A percentile compares a stretch with the other conserved stretches of the same genome.
Evolutionary conservation across 2,113 vertebrate genomes (phyloP).

Genomic region (Chamaea fasciata): DNA sequence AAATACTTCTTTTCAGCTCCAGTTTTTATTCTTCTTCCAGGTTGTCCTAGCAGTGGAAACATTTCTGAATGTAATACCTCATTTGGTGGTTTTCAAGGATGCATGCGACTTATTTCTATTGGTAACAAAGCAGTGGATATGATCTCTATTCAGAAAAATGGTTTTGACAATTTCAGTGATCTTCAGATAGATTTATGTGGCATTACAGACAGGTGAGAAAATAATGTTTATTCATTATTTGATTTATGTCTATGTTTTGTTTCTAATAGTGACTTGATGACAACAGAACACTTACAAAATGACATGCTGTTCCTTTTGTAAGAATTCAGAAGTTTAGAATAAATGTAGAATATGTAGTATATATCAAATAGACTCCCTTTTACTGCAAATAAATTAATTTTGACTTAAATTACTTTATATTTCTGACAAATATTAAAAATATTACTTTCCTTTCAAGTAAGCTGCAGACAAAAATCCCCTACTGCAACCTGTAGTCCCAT

Average conservation of each 20-base stretch:
- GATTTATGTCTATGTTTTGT: neutral
- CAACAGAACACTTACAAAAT: neutral
- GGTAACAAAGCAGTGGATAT: slow-evolving; percentile 77
- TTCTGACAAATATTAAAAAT: neutral
- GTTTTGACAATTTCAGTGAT: slow-evolving; percentile 87
- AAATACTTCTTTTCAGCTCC: neutral
- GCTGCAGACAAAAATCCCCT: neutral
- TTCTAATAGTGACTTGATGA: neutral
- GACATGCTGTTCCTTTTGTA: neutral
- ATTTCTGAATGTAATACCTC: slow-evolving; percentile 76
- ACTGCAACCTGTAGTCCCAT: neutral
- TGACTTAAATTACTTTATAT: neutral
- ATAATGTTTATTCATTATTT: neutral
- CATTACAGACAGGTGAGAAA: slow-evolving; percentile 88
- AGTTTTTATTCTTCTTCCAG: slow-evolving; percentile 67
- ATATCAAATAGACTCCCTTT: neutral
- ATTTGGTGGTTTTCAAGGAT: slow-evolving; percentile 85
- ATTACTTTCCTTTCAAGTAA: neutral
- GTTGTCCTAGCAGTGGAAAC: slow-evolving; percentile 76
- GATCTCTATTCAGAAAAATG: slow-evolving; percentile 84
- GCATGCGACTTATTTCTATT: slow-evolving; percentile 83
- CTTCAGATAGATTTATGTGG: slow-evolving; percentile 92
- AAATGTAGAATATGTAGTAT: neutral
- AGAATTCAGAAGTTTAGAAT: neutral
- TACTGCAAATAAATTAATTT: neutral